These are phyloP conservation scores for Fopius arisanus DNA, from an alignment of 1,140 invertebrate genomes.

Conservation along the genomic window DNA sequence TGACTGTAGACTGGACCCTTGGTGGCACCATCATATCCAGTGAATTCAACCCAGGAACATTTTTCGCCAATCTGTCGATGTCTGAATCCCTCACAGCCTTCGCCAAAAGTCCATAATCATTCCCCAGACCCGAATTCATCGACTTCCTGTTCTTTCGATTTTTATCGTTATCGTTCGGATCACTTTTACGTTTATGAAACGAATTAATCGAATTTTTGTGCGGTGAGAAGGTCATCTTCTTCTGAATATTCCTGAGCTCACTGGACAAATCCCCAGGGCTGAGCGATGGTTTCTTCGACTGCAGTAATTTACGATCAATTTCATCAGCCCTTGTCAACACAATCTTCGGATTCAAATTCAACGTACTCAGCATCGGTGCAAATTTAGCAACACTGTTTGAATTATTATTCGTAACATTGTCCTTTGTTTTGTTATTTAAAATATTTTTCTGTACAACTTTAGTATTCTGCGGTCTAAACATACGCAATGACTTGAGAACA, in stretches of 20 bases:
- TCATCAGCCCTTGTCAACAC: constrained; percentile 61
- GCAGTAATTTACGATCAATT: constrained; percentile 47
- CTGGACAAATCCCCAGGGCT: constrained; percentile 51
- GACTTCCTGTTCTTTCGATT: constrained; percentile 20
- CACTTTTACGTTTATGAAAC: constrained; percentile 50
- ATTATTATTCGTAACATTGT: constrained; percentile 24
- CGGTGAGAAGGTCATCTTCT: constrained; percentile 49
- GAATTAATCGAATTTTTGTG: constrained; percentile 49
- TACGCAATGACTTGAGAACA: constrained; percentile 67
- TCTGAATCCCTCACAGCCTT: constrained; percentile 47
- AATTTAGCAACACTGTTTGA: constrained; percentile 49
- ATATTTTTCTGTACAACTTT: constrained; percentile 46
- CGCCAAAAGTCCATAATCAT: constrained; percentile 57
- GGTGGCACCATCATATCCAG: constrained; percentile 67
- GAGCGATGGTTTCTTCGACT: constrained; percentile 50
- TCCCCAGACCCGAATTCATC: constrained; percentile 46
- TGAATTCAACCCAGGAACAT: constrained; percentile 66
- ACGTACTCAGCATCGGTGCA: constrained; percentile 62
- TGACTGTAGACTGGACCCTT: constrained; percentile 65
- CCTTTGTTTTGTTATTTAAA: constrained; percentile 46
- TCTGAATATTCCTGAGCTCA: constrained; percentile 56
- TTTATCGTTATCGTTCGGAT: constrained; percentile 14
- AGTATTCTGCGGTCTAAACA: constrained; percentile 63
- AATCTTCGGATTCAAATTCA: constrained; percentile 66
- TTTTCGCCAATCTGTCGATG: constrained; percentile 50